Conservation (phyloP, 2,113 vertebrate species). For the Chaetorhynchus papuensis region DNA sequence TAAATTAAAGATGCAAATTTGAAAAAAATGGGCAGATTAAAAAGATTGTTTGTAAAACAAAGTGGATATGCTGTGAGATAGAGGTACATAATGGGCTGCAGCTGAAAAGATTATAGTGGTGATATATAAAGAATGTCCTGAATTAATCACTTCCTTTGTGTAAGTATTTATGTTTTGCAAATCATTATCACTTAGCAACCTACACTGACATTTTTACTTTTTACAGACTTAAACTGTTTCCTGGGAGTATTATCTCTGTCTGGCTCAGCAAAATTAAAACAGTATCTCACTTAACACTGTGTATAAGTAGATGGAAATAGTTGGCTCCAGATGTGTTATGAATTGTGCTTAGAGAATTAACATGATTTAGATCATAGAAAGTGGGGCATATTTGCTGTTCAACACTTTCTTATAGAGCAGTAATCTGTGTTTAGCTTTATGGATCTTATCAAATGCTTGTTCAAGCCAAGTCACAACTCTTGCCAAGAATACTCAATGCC, state of each 20-base stretch:
- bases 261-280: slow-evolving; percentile 29
- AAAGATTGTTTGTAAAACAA: not conserved
- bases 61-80: not conserved
- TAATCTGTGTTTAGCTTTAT: not conserved
- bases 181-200: slow-evolving; percentile 23
- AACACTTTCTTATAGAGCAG: slow-evolving; percentile 51
- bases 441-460: slow-evolving; percentile 22
- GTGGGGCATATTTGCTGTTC: slow-evolving; percentile 9
- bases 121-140: slow-evolving; percentile 16
- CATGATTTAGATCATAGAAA: slow-evolving; percentile 5
- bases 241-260: not conserved
- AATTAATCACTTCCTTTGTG: slow-evolving; percentile 1
- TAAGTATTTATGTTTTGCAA: not conserved
- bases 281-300: not conserved
- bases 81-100: not conserved
- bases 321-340: not conserved
- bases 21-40: not conserved
- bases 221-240: not conserved
- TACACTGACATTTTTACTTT: not conserved
- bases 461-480: not conserved
- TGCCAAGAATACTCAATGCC: not conserved
- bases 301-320: not conserved
- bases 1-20: not conserved
- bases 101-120: not conserved
- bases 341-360: not conserved